Conservation (phyloP, 2,113 vertebrate species). For the Australoheros scitulus region DNA sequence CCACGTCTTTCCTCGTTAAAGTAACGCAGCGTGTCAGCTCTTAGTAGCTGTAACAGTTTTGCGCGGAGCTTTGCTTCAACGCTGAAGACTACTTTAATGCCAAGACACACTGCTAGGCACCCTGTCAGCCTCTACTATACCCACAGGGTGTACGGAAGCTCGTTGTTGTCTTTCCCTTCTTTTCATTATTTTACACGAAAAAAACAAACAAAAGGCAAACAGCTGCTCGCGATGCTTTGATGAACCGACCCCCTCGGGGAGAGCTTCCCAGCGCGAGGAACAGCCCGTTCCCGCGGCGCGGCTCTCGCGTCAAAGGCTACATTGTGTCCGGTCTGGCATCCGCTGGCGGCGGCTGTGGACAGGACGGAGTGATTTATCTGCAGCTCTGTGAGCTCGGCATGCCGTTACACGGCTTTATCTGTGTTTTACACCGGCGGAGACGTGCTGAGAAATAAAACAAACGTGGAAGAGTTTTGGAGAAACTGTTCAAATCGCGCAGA, state of each 20-base stretch:
- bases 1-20: neutral
- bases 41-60: too few relatives aligned
- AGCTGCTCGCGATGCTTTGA: neutral
- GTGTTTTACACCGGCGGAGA: neutral
- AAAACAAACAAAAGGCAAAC: neutral
- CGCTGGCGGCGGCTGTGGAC: constrained; percentile 54
- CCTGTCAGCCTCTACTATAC: neutral
- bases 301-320: constrained; percentile 66
- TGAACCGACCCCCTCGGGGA: neutral
- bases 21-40: too few relatives aligned
- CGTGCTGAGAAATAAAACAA: neutral
- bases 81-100: constrained; percentile 7
- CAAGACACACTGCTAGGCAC: neutral
- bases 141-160: neutral
- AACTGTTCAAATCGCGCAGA: neutral
- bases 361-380: constrained; percentile 40
- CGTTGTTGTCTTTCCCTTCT: neutral
- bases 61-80: neutral
- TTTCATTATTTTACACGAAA: neutral
- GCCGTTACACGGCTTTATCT: neutral
- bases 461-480: neutral
- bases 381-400: neutral
- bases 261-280: constrained; percentile 17
- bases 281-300: constrained; percentile 32
- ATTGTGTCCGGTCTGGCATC: constrained; percentile 69